These are phyloP conservation scores for Pachliopta kotzebuea DNA, from an alignment of 2,888 invertebrate genomes.

Conservation along the genomic window DNA sequence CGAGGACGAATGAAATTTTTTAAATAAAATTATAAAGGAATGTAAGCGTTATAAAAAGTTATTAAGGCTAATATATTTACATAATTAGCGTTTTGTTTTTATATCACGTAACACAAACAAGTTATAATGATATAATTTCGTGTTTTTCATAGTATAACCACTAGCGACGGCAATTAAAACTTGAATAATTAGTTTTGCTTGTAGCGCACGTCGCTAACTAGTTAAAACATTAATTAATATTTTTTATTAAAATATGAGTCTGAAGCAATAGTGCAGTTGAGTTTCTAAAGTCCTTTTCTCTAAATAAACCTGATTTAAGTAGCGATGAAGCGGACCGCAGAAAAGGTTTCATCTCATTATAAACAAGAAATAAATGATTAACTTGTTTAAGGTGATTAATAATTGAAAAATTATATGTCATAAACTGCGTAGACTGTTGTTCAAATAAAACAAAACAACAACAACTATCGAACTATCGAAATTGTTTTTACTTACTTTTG, in stretches of 20 bases:
- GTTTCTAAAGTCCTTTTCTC: too few species aligned
- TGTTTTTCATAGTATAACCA: slow-evolving; percentile 7
- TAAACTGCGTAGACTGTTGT: too few species aligned
- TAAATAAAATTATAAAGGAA: neutral
- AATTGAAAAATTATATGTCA: too few species aligned
- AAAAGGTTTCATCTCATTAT: too few species aligned
- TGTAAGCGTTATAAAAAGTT: neutral
- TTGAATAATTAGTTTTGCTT: slow-evolving; percentile 13
- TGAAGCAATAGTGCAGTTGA: too few species aligned
- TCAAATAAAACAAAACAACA: too few species aligned
- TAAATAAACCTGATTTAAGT: too few species aligned
- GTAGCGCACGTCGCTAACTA: neutral
- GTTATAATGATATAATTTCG: slow-evolving; percentile 11
- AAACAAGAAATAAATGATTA: too few species aligned
- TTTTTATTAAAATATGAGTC: neutral
- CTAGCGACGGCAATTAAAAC: slow-evolving; percentile 15
- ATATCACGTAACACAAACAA: slow-evolving; percentile 2
- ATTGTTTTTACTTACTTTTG: too few species aligned
- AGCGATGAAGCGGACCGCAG: too few species aligned
- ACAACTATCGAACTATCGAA: too few species aligned
- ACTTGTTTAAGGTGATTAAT: too few species aligned
- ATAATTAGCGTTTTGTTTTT: slow-evolving; percentile 3
- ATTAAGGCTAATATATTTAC: neutral
- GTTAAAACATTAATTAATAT: slow-evolving; percentile 4
- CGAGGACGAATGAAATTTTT: neutral